A percentile compares a stretch with the other conserved stretches of the same genome.
Conservation (phyloP, 1,140 invertebrate genomes). For the Octopus sinensis region DNA sequence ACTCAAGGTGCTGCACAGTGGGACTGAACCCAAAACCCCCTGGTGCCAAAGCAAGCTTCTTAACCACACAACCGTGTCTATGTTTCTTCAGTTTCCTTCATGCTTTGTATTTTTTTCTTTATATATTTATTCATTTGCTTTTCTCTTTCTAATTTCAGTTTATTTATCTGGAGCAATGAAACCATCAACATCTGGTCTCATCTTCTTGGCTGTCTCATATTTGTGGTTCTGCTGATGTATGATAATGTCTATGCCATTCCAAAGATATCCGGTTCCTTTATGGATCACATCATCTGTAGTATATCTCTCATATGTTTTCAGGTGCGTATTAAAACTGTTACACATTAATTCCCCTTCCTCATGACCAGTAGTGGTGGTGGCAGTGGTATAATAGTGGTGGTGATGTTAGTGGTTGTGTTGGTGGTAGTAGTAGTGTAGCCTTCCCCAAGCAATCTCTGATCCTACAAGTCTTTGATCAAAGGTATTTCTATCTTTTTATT, state of each 20-base stretch:
- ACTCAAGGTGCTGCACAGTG: too few relatives aligned
- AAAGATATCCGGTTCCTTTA: constrained; percentile 35
- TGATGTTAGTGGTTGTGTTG: too few relatives aligned
- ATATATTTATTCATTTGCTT: neutral
- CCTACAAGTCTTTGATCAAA: too few relatives aligned
- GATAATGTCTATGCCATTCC: constrained; percentile 67
- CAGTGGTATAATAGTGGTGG: too few relatives aligned
- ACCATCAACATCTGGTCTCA: constrained; percentile 97
- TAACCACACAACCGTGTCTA: neutral
- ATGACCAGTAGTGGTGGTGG: too few relatives aligned
- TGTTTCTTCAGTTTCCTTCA: neutral
- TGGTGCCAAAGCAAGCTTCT: neutral
- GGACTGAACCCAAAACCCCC: neutral
- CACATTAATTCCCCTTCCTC: too few relatives aligned
- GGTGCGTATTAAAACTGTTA: constrained; percentile 58
- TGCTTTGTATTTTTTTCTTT: neutral
- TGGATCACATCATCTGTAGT: constrained; percentile 80
- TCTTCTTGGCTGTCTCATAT: constrained; percentile 84
- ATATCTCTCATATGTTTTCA: constrained; percentile 81
- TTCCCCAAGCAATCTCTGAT: too few relatives aligned
- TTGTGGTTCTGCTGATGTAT: constrained; percentile 78
- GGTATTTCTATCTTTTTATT: too few relatives aligned
- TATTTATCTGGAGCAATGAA: constrained; percentile 96
- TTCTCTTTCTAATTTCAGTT: constrained; percentile 60
- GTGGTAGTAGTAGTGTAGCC: too few relatives aligned